Percentiles rank a stretch among this genome's conserved stretches.
These are phyloP conservation scores for Urocyon cinereoargenteus DNA, from an alignment of 2,797 vertebrate species.

Conservation along the genomic window DNA sequence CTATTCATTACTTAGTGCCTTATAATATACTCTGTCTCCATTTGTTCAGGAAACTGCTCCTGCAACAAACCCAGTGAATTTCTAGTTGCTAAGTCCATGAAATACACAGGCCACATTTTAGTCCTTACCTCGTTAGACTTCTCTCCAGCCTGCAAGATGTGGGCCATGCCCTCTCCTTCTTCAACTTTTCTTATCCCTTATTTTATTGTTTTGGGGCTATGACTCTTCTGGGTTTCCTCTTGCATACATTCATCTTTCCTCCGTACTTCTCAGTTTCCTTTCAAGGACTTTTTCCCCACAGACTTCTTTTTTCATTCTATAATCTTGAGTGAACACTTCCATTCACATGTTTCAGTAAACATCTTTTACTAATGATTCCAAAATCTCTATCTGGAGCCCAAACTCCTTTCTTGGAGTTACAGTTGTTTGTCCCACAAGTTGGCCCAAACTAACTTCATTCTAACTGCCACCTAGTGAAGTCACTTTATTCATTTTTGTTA, in stretches of 20 bases:
- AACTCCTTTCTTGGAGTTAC: not conserved
- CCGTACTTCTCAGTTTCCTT: not conserved
- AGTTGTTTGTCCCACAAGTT: not conserved
- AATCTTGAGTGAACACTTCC: not conserved
- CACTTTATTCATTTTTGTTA: not conserved
- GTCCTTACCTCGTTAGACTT: not conserved
- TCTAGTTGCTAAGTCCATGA: not conserved
- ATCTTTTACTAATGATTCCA: not conserved
- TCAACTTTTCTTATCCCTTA: not conserved
- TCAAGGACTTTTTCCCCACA: not conserved
- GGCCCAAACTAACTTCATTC: not conserved
- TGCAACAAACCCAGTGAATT: not conserved
- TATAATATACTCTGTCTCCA: not conserved
- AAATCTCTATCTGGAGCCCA: not conserved
- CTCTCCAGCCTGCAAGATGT: not conserved
- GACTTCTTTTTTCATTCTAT: not conserved
- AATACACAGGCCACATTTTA: not conserved
- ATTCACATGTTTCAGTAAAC: not conserved
- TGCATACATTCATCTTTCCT: not conserved
- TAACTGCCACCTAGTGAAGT: not conserved
- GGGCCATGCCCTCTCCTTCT: not conserved
- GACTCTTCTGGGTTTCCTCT: not conserved
- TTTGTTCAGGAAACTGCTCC: not conserved
- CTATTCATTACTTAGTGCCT: not conserved
- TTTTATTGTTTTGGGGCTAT: not conserved